A percentile compares a stretch with the other conserved stretches of the same genome.
phyloP scores from a whole-genome alignment of 37 sponge, comb jelly and placozoan genomes.

The Eunapius fragilis region DNA sequence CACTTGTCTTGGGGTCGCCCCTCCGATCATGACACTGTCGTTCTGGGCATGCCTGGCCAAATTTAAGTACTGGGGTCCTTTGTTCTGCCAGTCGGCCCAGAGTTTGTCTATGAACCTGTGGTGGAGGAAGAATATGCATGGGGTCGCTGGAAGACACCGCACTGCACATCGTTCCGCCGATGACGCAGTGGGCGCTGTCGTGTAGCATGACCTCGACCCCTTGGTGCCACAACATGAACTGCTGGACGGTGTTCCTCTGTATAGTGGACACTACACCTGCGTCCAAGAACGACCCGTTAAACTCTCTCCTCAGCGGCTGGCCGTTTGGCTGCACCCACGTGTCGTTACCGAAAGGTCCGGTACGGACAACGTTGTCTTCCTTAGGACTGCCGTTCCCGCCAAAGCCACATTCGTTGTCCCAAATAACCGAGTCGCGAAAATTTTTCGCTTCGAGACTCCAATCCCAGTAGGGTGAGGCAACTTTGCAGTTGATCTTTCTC shows the following conservation, averaged over 20 bases:
- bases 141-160: constrained; percentile 42
- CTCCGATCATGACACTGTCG: not conserved
- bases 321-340: not conserved
- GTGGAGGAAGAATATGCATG: constrained; percentile 57
- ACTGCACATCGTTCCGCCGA: constrained; percentile 52
- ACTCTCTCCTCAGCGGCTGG: constrained; percentile 1
- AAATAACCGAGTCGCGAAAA: constrained; percentile 34
- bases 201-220: constrained; percentile 17
- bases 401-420: constrained; percentile 28
- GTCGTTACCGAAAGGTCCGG: constrained; percentile 27
- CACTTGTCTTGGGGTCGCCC: constrained; percentile 9
- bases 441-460: constrained; percentile 51
- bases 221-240: constrained; percentile 26
- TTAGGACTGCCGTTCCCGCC: constrained; percentile 42
- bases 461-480: constrained; percentile 68
- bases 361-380: too few relatives aligned
- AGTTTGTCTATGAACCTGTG: constrained; percentile 59
- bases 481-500: constrained; percentile 31
- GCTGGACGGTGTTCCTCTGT: not conserved
- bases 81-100: constrained; percentile 55
- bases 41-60: not conserved
- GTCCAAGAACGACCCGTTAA: constrained; percentile 24
- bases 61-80: constrained; percentile 5
- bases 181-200: constrained; percentile 31
- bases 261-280: constrained; percentile 11